These are phyloP conservation scores for Tromatobia lineatoria DNA, from an alignment of 2,888 invertebrate species.

Conservation along the genomic window DNA sequence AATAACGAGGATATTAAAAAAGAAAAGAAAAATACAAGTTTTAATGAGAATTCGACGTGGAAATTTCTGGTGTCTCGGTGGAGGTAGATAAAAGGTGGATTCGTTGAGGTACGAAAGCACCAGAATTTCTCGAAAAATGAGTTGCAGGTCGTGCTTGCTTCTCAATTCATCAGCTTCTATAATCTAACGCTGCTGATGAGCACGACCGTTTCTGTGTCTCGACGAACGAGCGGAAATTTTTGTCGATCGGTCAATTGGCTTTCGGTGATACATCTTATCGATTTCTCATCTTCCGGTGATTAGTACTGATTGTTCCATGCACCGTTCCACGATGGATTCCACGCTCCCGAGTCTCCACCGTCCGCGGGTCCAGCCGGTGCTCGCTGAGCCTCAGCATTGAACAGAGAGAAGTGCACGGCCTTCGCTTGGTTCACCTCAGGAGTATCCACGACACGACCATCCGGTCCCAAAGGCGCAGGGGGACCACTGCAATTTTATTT, in stretches of 20 bases:
- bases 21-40: slow-evolving; percentile 26
- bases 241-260: slow-evolving; percentile 28
- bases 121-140: slow-evolving; percentile 30
- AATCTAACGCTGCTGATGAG: not conserved
- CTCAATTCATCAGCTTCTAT: not conserved
- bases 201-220: not conserved
- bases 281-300: slow-evolving; percentile 42
- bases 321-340: slow-evolving; percentile 74
- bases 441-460: slow-evolving; percentile 84
- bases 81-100: slow-evolving; percentile 58
- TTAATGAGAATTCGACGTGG: slow-evolving; percentile 36
- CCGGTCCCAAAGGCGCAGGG: slow-evolving; percentile 83
- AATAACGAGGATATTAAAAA: not conserved
- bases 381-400: slow-evolving; percentile 79
- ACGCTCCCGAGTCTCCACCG: slow-evolving; percentile 76
- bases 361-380: slow-evolving; percentile 73
- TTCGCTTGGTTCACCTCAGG: slow-evolving; percentile 84
- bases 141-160: not conserved
- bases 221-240: slow-evolving; percentile 27
- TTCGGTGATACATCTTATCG: slow-evolving; percentile 22
- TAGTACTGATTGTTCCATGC: slow-evolving; percentile 73
- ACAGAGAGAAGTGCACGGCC: slow-evolving; percentile 82
- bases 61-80: slow-evolving; percentile 43
- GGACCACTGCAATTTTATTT: slow-evolving; percentile 78
- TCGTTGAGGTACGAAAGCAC: slow-evolving; percentile 56